Evolutionary conservation across 2,888 invertebrate genomes (phyloP), one percentile per base, ranked within the genome.

Genomic region (Cactoblastis cactorum): DNA sequence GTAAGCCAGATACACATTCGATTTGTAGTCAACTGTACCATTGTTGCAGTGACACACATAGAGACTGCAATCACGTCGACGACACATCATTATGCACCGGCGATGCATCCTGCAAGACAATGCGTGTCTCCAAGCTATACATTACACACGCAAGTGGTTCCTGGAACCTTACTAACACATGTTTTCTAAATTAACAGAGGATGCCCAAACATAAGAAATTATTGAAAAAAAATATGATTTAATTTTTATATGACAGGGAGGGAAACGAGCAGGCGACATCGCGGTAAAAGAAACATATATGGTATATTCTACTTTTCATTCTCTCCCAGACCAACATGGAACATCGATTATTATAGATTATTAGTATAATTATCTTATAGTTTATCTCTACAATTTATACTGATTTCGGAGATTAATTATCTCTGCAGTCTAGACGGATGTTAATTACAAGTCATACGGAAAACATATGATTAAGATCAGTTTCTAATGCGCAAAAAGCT

Each of bases 31-130:
- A 19, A 38, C 11, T 15, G 55, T 34, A 41, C 52, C 53, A 62
- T 61, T 62, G 66, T 66, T 53, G 51, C 55, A 55, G 53, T 58
- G 61, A 61, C 62, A 63, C 45, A 62, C 57, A 58, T 61, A 54
- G 51, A 55, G 55, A 58, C 55, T 48, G 53, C 67, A 66, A 65
- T 37, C 37, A 37, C 17, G 37, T 37, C 4, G 37, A 17, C 4
- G 37, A 17, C 17, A 14, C 17, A 37, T 37, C 37, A 37, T 67
- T 41, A 41, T 41, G 39, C 62, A 60, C 41, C 11, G 50, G 49
- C 19, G 35, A 50, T 49, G 41, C 51, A 53, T 51, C 52, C 52
- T 41, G 39, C 39, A 41, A 41, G 39, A 41, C 39, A 41, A 41
- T 41, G 39, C 39, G 22, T n/a, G 22, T 41, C 38, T 37, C 37